Conservation (phyloP, 1,140 invertebrate genomes). For the Aphis gossypii region DNA sequence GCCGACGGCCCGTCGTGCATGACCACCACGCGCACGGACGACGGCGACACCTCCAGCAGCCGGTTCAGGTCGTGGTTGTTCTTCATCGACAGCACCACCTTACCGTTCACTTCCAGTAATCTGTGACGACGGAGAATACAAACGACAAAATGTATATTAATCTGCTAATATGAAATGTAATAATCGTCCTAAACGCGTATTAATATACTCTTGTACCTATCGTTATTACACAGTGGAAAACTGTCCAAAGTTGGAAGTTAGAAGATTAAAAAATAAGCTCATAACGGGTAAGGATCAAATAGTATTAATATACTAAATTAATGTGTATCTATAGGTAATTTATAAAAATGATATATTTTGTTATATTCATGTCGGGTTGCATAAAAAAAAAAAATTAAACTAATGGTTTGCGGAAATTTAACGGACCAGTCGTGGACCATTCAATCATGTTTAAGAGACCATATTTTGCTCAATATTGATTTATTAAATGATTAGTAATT, state of each 20-base stretch:
- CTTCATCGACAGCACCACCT: slow-evolving; percentile 72
- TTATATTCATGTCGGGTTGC: not conserved
- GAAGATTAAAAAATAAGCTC: not conserved
- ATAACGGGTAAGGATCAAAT: no score
- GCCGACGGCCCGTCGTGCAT: slow-evolving; percentile 66
- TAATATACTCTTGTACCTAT: not conserved
- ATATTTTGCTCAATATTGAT: not conserved
- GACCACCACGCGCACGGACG: slow-evolving; percentile 67
- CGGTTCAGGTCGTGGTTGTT: slow-evolving; percentile 74
- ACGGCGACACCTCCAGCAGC: slow-evolving; percentile 66
- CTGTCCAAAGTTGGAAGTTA: not conserved
- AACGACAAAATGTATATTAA: no score
- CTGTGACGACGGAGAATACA: slow-evolving; percentile 65
- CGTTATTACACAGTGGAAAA: not conserved
- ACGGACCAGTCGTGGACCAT: no score
- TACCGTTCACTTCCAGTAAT: slow-evolving; percentile 85
- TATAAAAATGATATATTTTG: not conserved
- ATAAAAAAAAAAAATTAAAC: no score
- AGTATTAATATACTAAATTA: no score
- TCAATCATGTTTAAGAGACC: not conserved
- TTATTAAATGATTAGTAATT: not conserved
- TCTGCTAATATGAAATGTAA: not conserved
- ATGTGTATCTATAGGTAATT: no score
- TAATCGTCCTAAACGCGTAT: not conserved
- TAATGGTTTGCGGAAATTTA: no score